phyloP scores from a whole-genome alignment of 2,888 invertebrate genomes.

The Archips crataeganus region DNA sequence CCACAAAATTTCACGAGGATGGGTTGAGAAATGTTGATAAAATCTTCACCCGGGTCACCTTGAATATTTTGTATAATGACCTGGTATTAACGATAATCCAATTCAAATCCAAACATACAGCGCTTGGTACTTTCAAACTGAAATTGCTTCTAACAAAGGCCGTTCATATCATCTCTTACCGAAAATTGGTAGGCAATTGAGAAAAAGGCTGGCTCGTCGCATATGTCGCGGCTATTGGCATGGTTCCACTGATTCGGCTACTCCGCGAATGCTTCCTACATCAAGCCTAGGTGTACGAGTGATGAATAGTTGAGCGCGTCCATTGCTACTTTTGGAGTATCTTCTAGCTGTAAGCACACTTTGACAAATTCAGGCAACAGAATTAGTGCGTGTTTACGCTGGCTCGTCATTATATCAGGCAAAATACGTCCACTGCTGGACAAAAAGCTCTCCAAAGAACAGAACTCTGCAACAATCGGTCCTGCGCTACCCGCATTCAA shows the following conservation, averaged over 20 bases:
- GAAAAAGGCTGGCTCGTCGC: constrained; percentile 54
- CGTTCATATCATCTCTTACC: constrained; percentile 48
- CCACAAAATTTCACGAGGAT: too few relatives aligned
- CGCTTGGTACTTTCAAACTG: constrained; percentile 14
- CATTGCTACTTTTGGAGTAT: constrained; percentile 46
- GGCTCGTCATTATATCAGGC: too few relatives aligned
- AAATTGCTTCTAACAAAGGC: constrained; percentile 42
- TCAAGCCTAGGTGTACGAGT: constrained; percentile 20
- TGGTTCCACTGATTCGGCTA: constrained; percentile 67
- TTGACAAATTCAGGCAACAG: too few relatives aligned
- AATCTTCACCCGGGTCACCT: too few relatives aligned
- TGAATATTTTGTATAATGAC: too few relatives aligned
- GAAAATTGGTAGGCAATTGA: constrained; percentile 61
- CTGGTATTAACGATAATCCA: not conserved
- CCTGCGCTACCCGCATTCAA: too few relatives aligned
- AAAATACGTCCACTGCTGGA: too few relatives aligned
- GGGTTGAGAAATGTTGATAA: too few relatives aligned
- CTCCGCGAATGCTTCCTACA: constrained; percentile 46
- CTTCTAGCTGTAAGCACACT: too few relatives aligned
- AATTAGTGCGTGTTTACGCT: too few relatives aligned
- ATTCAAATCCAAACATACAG: constrained; percentile 2
- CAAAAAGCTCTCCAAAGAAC: too few relatives aligned
- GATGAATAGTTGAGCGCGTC: constrained; percentile 38
- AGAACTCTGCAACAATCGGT: too few relatives aligned
- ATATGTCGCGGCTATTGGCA: constrained; percentile 69